phyloP scores from a whole-genome alignment of 2,888 invertebrate species.

The Nysson spinosus region DNA sequence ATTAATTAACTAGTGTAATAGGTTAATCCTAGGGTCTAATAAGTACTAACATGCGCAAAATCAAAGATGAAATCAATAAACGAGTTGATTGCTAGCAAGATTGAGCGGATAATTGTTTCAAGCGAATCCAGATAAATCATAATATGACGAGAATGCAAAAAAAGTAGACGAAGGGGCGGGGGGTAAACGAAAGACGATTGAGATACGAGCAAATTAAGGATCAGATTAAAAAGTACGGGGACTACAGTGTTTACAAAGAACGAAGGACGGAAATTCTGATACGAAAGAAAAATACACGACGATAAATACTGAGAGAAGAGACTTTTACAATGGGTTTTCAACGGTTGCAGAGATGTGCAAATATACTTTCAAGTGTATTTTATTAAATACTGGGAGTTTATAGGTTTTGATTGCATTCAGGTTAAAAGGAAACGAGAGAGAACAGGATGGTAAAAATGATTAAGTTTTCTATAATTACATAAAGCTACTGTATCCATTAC shows the following conservation, averaged over 20 bases:
- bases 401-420: constrained; percentile 5
- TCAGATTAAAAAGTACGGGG: constrained; percentile 8
- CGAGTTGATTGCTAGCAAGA: constrained; percentile 17
- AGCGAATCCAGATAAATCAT: not conserved
- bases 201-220: constrained; percentile 35
- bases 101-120: constrained; percentile 2
- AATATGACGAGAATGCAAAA: not conserved
- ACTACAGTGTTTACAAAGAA: constrained; percentile 3
- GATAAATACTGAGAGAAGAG: constrained; percentile 17
- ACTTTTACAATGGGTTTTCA: not conserved
- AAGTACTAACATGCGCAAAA: constrained; percentile 49
- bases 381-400: not conserved
- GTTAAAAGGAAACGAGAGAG: not conserved
- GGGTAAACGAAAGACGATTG: constrained; percentile 35
- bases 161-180: constrained; percentile 8
- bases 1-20: constrained; percentile 26
- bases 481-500: too few species aligned
- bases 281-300: constrained; percentile 22
- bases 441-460: not conserved
- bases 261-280: constrained; percentile 1
- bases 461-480: too few species aligned
- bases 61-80: constrained; percentile 10
- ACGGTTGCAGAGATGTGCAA: not conserved
- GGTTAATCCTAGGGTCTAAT: constrained; percentile 47
- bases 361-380: constrained; percentile 2